Evolutionary conservation across 2,113 vertebrate genomes (phyloP), one percentile per base, ranked within the genome.

Genomic region (Neotoma lepida): DNA sequence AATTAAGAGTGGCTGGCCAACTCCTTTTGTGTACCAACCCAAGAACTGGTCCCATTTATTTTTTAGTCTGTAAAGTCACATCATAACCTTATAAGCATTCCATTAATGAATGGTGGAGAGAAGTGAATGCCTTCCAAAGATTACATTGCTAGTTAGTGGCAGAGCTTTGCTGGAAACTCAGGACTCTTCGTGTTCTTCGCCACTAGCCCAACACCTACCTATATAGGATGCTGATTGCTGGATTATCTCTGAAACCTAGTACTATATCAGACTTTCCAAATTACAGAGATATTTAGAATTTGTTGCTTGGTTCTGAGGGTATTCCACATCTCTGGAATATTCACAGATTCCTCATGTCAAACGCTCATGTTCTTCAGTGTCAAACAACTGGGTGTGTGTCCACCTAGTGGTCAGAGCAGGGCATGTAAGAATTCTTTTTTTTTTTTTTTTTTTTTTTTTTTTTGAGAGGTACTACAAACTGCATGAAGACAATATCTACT

Each of bases 401-500:
- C 14, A 56, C 49, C 17, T n/a, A 24, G 4, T 51, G 30, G 61
- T 73, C 70, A 54, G 35, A n/a, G 26, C 2, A 74, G 41, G 18
- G 12, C 30, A 49, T 10, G 4, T n/a, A 2, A 41, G 68, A 49
- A 9, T 9, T 58, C 24, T 58, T 54, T 58, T 58, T 58, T 58
- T 58, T n/a, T n/a, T n/a, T n/a, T n/a, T n/a, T n/a, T n/a, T n/a
- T n/a, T n/a, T n/a, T n/a, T n/a, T n/a, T n/a, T n/a, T n/a, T n/a
- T n/a, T n/a, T 54, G 90, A 93, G 74, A 96, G 70, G 66, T 86
- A 70, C 94, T 78, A 46, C 63, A 28, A 28, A 20, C 86, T 93
- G 66, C 70, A 7, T 14, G 39, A 91, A 95, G 61, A 88, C 81
- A 81, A 80, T 35, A 64, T 41, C 82, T 68, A 95, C 46, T 46